Evolutionary conservation across 2,888 invertebrate genomes (phyloP), one percentile per base, ranked within the genome.

Genomic region (Dynastes grantii): DNA sequence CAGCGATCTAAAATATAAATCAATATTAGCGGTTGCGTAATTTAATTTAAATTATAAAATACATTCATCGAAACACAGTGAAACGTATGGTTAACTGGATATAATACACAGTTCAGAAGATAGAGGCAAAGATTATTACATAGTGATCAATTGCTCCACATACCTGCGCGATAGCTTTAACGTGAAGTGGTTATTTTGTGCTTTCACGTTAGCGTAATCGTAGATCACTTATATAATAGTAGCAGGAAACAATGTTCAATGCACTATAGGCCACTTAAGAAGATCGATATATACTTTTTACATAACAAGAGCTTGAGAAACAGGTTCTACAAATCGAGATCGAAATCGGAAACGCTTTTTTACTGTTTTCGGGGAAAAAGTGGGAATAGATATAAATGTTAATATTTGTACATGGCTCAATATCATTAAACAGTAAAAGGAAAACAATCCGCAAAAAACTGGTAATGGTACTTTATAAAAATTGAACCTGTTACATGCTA

Each of bases 11-110:
- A 53, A 70, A 71, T 11, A 45, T 55, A 71, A 71, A 55, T 71
- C 71, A 37, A 55, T 53, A 58, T 71, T 71, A 71, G 16, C 27
- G 27, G 32, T 71, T 71, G 37, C 40, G 71, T 58, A 71, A 71
- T 71, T 71, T 71, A 58, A 71, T 71, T 55, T 37, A 71, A 71
- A 71, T 58, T 55, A 71, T 58, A 58, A 71, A 71, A 71, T 32
- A 58, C 58, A 32, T 70, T 70, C n/a, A 37, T 53, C 8, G 40
- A 58, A 37, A 32, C 71, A 9, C 32, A 58, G 71, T 40, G 37
- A 71, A 71, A 71, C 71, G 71, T 40, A 55, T 71, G 16, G 11
- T 70, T 70, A 70, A n/a, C 53, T 53, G 13, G 32, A 70, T 68
- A 68, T 53, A 53, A 53, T 55, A 16, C 32, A 55, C 37, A 37